Evolutionary conservation across 2,888 invertebrate genomes (phyloP).

Genomic region (Norana najaformis): DNA sequence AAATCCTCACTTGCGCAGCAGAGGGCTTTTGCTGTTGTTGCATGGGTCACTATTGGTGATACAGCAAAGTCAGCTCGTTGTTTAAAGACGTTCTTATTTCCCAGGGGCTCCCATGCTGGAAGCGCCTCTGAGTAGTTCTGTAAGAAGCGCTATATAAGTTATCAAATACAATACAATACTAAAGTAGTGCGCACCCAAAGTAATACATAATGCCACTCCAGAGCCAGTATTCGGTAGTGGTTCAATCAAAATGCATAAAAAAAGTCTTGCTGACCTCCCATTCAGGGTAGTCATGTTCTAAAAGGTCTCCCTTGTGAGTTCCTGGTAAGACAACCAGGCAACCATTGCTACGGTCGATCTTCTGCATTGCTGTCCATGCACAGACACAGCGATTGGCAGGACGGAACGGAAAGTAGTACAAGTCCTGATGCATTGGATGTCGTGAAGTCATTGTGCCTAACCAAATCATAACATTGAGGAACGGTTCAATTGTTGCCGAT

Average conservation of each 20-base stretch:
- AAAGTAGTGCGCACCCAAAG: too few relatives aligned
- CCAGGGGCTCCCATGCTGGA: too few relatives aligned
- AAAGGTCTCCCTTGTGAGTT: constrained; percentile 70
- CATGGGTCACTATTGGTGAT: too few relatives aligned
- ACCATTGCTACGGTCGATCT: constrained; percentile 75
- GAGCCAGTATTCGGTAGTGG: too few relatives aligned
- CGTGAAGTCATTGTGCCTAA: constrained; percentile 65
- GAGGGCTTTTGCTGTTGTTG: too few relatives aligned
- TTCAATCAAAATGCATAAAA: not conserved
- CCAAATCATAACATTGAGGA: constrained; percentile 62
- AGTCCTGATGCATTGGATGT: constrained; percentile 72
- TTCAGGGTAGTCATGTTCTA: constrained; percentile 74
- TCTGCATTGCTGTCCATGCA: constrained; percentile 87
- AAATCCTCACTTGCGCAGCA: too few relatives aligned
- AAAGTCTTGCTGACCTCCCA: constrained; percentile 66
- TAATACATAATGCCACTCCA: too few relatives aligned
- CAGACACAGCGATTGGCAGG: constrained; percentile 79
- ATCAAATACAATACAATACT: too few relatives aligned
- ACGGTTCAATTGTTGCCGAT: not conserved
- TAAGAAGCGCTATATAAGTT: too few relatives aligned
- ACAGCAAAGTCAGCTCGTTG: too few relatives aligned
- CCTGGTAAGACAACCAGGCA: constrained; percentile 82
- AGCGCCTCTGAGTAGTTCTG: too few relatives aligned
- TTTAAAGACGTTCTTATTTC: too few relatives aligned
- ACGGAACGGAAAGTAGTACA: constrained; percentile 85